Conservation (phyloP, 2,797 vertebrate genomes). For the Parauchenoglanis punctatus region DNA sequence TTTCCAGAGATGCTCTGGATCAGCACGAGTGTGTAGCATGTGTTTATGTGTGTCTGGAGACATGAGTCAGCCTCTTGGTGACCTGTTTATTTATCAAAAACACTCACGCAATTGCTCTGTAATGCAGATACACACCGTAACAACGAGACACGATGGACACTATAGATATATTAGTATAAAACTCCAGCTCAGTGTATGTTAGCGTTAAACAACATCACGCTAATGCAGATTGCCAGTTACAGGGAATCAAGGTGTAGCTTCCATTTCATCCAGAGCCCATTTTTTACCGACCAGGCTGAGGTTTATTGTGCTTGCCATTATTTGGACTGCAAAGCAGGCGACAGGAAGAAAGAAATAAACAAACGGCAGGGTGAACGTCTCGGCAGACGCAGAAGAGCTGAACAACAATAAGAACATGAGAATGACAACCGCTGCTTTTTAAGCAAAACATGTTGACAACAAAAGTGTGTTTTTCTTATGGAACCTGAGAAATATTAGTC, state of each 20-base stretch:
- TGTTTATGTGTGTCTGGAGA: neutral
- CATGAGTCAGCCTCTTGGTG: conserved; percentile 3
- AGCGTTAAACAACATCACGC: neutral
- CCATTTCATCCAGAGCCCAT: neutral
- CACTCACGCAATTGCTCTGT: neutral
- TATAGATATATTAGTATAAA: neutral
- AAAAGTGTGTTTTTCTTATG: neutral
- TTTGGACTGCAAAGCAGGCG: conserved; percentile 2
- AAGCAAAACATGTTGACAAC: neutral
- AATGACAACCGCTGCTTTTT: neutral
- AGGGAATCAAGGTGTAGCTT: neutral
- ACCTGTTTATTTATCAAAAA: conserved; percentile 15
- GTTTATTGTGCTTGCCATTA: neutral
- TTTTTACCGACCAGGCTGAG: neutral
- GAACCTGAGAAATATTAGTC: neutral
- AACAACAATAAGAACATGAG: neutral
- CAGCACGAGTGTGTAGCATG: neutral
- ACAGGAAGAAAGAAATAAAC: conserved; percentile 8
- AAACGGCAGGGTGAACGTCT: neutral
- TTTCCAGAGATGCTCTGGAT: conserved; percentile 9
- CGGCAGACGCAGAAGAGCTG: neutral
- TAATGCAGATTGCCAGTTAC: neutral
- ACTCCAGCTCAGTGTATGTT: no score
- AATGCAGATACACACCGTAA: conserved; percentile 1
- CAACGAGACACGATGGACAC: neutral